These are phyloP conservation scores for Brenthis daphne DNA, from an alignment of 2,888 invertebrate species.

Conservation along the genomic window DNA sequence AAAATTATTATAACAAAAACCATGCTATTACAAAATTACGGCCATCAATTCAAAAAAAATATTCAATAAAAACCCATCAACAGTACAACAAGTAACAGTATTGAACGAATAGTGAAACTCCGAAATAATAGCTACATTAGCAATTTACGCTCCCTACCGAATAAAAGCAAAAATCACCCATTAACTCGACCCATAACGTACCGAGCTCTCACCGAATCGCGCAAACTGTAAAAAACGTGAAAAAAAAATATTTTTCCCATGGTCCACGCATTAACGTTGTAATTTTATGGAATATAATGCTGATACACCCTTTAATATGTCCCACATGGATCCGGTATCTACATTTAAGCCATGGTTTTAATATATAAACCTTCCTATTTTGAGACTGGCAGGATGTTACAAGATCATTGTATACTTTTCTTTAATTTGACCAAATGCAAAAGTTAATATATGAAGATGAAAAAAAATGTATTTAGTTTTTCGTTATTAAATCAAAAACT, in stretches of 20 bases:
- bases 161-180: constrained; percentile 54
- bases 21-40: constrained; percentile 18
- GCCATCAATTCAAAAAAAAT: constrained; percentile 3
- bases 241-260: constrained; percentile 60
- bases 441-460: too few relatives aligned
- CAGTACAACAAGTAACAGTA: too few relatives aligned
- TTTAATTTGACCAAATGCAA: too few relatives aligned
- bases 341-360: too few relatives aligned
- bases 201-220: constrained; percentile 74
- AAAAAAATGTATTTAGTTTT: too few relatives aligned
- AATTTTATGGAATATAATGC: constrained; percentile 19
- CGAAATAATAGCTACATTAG: constrained; percentile 35
- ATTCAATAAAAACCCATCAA: constrained; percentile 23
- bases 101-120: constrained; percentile 24
- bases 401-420: too few relatives aligned
- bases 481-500: too few relatives aligned
- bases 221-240: constrained; percentile 68
- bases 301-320: constrained; percentile 10
- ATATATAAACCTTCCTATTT: too few relatives aligned
- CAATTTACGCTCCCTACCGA: constrained; percentile 43
- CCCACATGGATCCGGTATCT: neutral
- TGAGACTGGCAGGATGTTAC: too few relatives aligned
- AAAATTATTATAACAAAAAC: neutral
- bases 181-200: constrained; percentile 66
- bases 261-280: constrained; percentile 71